Evolutionary conservation across 2,113 vertebrate genomes (phyloP), one percentile per base, ranked within the genome.

Genomic region (Nothobranchius kuhntae): DNA sequence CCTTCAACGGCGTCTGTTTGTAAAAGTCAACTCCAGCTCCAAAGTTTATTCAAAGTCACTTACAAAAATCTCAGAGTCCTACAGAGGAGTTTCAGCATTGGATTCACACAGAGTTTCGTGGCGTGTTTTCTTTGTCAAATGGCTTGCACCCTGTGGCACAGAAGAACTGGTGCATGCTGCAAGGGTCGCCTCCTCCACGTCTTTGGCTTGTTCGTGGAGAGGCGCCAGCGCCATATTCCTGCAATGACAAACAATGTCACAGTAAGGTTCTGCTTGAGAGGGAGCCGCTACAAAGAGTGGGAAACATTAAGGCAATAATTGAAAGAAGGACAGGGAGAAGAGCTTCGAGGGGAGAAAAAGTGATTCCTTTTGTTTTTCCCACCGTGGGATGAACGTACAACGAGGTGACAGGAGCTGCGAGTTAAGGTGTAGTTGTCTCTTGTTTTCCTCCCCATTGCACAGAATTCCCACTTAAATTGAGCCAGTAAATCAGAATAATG

Each of bases 241-340:
- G 56, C 81, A 83, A 71, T 85, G 86, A 85, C 86, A 81, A 84
- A 86, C 77, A 87, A 88, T 83, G 85, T 81, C 83, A 76, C 85
- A 80, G 83, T 52, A 9, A 77, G 81, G 77, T 68, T 83, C 75
- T 71, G 79, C 80, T 69, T 73, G 72, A 67, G 80, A 86, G 84
- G 76, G 81, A 72, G 17, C 77, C 58, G 70, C 61, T n/a, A 70
- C 81, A 82, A 82, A 81, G 80, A 62, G 17, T 14, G 60, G 78
- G 74, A 57, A 81, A 71, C 61, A 75, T 66, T 74, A 71, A 77
- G 66, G 74, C 57, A 56, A 24, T 78, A 71, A 86, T 69, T 82
- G 75, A 80, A 77, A 85, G 74, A 73, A 69, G 44, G 44, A 45
- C 44, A 62, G 66, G 68, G 68, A 80, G 75, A 60, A 14, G 12